Percentiles rank a stretch among this genome's conserved stretches.
Conservation (phyloP, 2,888 invertebrate genomes). For the Lithophane semibrunnea region DNA sequence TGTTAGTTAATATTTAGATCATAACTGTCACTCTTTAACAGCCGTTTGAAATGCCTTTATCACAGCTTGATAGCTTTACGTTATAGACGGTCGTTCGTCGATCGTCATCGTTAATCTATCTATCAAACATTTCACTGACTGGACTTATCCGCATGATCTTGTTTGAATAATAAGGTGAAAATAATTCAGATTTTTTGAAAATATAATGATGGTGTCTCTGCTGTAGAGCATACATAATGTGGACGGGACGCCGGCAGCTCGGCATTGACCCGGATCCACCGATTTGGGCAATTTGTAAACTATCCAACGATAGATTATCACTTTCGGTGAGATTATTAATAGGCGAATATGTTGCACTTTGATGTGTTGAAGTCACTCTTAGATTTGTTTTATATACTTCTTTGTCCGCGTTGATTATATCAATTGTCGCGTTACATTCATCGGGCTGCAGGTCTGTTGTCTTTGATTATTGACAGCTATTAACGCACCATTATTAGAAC, state of each 20-base stretch:
- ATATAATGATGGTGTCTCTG: background rate
- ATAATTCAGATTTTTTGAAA: background rate
- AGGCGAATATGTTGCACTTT: background rate
- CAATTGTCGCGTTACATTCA: background rate
- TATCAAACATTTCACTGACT: background rate
- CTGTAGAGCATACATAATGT: background rate
- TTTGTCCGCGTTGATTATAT: background rate
- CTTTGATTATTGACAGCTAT: background rate
- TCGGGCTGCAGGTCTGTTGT: background rate
- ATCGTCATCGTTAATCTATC: background rate
- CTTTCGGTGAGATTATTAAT: constrained; percentile 7
- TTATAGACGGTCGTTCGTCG: background rate
- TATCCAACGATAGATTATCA: background rate
- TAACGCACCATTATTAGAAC: background rate
- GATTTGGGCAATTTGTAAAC: constrained; percentile 8
- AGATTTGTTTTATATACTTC: background rate
- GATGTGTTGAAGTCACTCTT: background rate
- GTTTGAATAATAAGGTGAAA: background rate
- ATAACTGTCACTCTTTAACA: background rate
- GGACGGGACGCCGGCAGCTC: background rate
- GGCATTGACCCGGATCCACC: constrained; percentile 17
- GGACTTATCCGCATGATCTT: background rate
- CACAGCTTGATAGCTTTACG: background rate
- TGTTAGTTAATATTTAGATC: background rate
- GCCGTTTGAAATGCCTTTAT: background rate